phyloP scores from a whole-genome alignment of 53 echinoderm and acorn worm genomes.

The Temnopleurus reevesii region DNA sequence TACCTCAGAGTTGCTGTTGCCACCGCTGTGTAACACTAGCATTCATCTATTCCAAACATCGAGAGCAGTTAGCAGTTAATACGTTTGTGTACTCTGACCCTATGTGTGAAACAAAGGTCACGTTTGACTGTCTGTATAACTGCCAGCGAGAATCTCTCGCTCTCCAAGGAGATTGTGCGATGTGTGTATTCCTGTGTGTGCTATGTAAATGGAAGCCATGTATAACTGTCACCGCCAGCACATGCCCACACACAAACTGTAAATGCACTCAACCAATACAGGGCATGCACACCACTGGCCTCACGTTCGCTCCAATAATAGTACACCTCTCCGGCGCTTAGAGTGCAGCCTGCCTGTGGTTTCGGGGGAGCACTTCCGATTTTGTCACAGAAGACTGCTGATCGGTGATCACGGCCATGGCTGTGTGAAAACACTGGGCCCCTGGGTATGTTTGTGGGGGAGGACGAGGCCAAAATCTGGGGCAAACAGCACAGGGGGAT shows the following conservation, averaged over 20 bases:
- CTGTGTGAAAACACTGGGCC: slow-evolving; percentile 53
- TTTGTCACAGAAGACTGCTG: slow-evolving; percentile 49
- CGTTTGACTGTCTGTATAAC: slow-evolving; percentile 57
- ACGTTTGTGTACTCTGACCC: slow-evolving; percentile 64
- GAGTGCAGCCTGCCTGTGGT: slow-evolving; percentile 58
- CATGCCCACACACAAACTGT: slow-evolving; percentile 61
- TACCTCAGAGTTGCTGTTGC: slow-evolving; percentile 39
- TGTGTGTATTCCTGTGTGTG: slow-evolving; percentile 39
- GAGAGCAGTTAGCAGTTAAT: slow-evolving; percentile 61
- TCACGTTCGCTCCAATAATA: slow-evolving; percentile 55
- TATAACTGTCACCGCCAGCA: slow-evolving; percentile 56
- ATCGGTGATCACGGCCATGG: slow-evolving; percentile 15
- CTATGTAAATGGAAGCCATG: slow-evolving; percentile 44
- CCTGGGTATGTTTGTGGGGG: slow-evolving; percentile 40
- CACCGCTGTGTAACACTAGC: slow-evolving; percentile 34
- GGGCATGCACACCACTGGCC: slow-evolving; percentile 16
- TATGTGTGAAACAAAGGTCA: slow-evolving; percentile 64
- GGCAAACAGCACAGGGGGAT: slow-evolving; percentile 31
- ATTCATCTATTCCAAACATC: slow-evolving; percentile 39
- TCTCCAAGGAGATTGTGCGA: slow-evolving; percentile 6
- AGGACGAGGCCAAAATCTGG: slow-evolving; percentile 19
- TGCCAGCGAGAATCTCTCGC: slow-evolving; percentile 36
- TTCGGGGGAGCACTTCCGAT: slow-evolving; percentile 60
- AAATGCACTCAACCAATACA: slow-evolving; percentile 58
- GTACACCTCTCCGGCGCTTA: slow-evolving; percentile 26